Base-by-base conservation (phyloP, 2,797 vertebrate genomes). In the Thamnophis elegans region DNA sequence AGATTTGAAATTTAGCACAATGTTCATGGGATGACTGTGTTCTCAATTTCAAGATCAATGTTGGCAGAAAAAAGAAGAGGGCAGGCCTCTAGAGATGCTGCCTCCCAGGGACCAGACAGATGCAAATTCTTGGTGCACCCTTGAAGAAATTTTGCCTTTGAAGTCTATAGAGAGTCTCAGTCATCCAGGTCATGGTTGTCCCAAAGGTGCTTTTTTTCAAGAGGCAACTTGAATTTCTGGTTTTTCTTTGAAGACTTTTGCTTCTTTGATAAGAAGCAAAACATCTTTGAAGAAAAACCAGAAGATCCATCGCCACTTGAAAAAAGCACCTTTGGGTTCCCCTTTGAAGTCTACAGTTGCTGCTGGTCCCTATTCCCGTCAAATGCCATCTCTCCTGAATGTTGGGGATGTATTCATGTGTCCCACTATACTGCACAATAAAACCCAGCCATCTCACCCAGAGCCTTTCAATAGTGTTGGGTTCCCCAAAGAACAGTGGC, bases 41-140 rank as follows among this genome's bases (percentile, higher is more conserved):
- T 91, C 18, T 82, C 36, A 20, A 18, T 85, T 60, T 88, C 65
- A 78, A 91, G 89, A 93, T 88, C 65, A 85, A 88, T 82, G 65
- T 54, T 90, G 89, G 26, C 5, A 56, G 18, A 4, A 9, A 53
- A 82, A 54, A 59, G n/a, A 47, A 47, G 73, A 42, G 9, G 12
- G 73, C 25, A 25, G 14, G 32, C n/a, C 14, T 56, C 42, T 86
- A 36, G 28, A 53, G n/a, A 78, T 53, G 22, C 26, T 73, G 55
- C 14, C 55, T 78, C 62, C 51, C 62, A 73, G 54, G 62, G 32
- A 65, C 51, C 58, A 92, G 58, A 60, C 25, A 85, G 36, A 65
- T 53, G 53, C 53, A 56, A 42, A 60, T 88, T 88, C 86, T 85
- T 9, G 42, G 42, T 32, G 87, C 65, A 22, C 25, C 36, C 13